Conservation (phyloP, 2,113 vertebrate species). For the Amphiprion ocellaris region DNA sequence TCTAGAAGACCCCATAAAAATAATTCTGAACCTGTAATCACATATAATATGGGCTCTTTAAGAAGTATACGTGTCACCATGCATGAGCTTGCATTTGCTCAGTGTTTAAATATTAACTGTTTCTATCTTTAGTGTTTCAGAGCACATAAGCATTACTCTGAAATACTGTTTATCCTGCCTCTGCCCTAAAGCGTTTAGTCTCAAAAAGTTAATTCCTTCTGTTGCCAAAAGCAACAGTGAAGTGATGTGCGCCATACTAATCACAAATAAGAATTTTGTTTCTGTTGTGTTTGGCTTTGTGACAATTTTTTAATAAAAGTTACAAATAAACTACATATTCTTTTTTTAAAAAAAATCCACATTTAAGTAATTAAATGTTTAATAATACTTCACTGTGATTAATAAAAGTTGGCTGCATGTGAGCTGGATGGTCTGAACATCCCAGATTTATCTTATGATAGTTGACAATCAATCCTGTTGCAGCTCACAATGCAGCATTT, state of each 20-base stretch:
- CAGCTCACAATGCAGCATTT: conserved; percentile 20
- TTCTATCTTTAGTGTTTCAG: background rate
- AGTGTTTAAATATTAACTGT: conserved; percentile 8
- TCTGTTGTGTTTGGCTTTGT: background rate
- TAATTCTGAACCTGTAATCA: too few relatives aligned
- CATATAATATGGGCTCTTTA: background rate
- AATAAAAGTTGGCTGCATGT: background rate
- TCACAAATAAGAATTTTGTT: too few relatives aligned
- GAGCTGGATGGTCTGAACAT: conserved; percentile 14
- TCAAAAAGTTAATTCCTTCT: background rate
- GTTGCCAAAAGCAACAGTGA: background rate
- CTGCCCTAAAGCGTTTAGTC: background rate
- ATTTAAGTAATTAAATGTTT: background rate
- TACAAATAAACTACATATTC: background rate
- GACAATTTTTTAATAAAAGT: background rate
- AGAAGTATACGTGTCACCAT: background rate
- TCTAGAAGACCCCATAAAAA: too few relatives aligned
- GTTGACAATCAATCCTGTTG: conserved; percentile 45
- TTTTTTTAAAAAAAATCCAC: background rate
- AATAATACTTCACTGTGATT: background rate
- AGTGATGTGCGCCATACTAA: too few relatives aligned
- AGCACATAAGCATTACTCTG: background rate
- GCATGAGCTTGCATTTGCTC: background rate
- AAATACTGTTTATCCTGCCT: background rate
- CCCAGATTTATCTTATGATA: conserved; percentile 30